phyloP scores from a whole-genome alignment of 1,140 invertebrate genomes.

The Panulirus ornatus region DNA sequence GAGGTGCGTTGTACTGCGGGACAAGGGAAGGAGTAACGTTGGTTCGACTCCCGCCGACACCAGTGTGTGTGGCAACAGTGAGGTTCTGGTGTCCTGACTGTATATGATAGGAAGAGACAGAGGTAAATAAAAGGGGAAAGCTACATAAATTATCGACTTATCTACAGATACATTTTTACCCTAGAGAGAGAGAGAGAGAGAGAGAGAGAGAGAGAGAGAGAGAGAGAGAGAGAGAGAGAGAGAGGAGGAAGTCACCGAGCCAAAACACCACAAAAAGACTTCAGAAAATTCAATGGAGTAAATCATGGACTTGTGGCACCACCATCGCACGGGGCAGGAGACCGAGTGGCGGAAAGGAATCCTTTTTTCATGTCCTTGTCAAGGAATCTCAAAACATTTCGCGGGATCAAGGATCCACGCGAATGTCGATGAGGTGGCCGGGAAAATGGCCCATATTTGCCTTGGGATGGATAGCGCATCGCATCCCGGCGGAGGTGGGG shows the following conservation, averaged over 20 bases:
- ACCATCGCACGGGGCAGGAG: too few species aligned
- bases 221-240: constrained; percentile 7
- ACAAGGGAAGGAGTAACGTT: neutral
- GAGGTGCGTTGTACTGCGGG: neutral
- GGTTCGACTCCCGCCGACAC: neutral
- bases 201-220: constrained; percentile 7
- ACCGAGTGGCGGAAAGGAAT: neutral
- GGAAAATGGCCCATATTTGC: too few species aligned
- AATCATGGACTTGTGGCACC: too few species aligned
- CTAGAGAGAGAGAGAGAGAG: neutral
- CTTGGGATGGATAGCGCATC: too few species aligned
- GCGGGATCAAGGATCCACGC: neutral
- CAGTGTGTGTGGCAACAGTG: neutral
- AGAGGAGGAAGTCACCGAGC: neutral
- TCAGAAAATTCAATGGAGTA: neutral
- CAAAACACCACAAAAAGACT: neutral
- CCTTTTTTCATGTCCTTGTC: neutral
- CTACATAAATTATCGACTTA: neutral
- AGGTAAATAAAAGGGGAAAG: neutral
- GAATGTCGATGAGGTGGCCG: too few species aligned
- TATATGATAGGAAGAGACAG: neutral
- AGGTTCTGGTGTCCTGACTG: neutral
- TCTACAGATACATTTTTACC: neutral
- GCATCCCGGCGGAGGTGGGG: too few species aligned
- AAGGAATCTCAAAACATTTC: neutral